phyloP scores from a whole-genome alignment of 2,113 vertebrate species.

The Stigmatopora argus region DNA sequence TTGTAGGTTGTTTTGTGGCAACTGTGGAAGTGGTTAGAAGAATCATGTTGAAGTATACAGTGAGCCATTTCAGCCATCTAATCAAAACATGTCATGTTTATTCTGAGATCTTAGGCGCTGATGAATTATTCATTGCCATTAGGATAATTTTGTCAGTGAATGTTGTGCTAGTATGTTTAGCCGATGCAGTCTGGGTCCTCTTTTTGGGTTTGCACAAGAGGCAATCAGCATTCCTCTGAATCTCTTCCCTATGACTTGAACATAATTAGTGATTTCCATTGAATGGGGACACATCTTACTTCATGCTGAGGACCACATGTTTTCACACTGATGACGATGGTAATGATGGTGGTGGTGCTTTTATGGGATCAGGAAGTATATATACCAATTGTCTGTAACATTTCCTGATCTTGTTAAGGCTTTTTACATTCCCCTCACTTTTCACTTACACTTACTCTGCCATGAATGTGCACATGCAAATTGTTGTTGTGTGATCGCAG shows the following conservation, averaged over 20 bases:
- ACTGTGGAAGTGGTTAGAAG: background rate
- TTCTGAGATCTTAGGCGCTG: constrained; percentile 29
- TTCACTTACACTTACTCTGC: constrained; percentile 8
- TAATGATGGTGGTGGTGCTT: constrained; percentile 17
- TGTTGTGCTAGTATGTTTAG: constrained; percentile 51
- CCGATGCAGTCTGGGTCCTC: constrained; percentile 34
- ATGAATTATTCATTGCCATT: constrained; percentile 55
- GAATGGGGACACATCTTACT: constrained; percentile 19
- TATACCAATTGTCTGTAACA: constrained; percentile 8
- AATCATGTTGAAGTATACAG: background rate
- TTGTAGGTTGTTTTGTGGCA: constrained; percentile 27
- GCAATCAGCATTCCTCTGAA: constrained; percentile 54
- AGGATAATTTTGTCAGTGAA: constrained; percentile 47
- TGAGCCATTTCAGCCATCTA: constrained; percentile 28
- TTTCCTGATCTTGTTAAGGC: background rate
- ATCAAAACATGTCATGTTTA: constrained; percentile 45
- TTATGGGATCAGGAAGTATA: constrained; percentile 23
- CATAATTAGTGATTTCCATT: constrained; percentile 43
- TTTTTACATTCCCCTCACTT: constrained; percentile 12
- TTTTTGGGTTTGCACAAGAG: constrained; percentile 31
- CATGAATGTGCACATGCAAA: background rate
- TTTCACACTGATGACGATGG: constrained; percentile 8
- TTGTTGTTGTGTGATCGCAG: constrained; percentile 8
- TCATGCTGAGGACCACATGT: constrained; percentile 13
- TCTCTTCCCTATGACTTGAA: constrained; percentile 13